A percentile compares a stretch with the other conserved stretches of the same genome.
Evolutionary conservation across 2,888 invertebrate species (phyloP).

Genomic region (Amorpha juglandis): DNA sequence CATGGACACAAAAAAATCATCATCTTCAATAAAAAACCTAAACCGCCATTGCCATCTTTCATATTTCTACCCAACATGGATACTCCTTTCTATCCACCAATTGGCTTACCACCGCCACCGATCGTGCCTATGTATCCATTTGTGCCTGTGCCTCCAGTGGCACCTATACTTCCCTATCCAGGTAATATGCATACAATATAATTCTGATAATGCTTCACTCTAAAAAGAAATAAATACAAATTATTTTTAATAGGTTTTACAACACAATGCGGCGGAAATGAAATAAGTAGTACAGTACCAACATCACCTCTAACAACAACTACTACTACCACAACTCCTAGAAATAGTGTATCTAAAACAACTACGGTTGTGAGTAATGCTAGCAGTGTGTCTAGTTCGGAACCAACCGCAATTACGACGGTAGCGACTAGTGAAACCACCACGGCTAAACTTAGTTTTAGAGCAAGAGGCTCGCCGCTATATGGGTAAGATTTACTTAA

Average conservation of each 20-base stretch:
- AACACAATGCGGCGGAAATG: conserved; percentile 1
- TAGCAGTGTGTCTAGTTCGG: background rate
- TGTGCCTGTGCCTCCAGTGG: conserved; percentile 69
- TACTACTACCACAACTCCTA: conserved; percentile 9
- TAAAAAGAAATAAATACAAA: background rate
- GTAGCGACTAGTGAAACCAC: background rate
- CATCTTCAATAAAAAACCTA: conserved; percentile 67
- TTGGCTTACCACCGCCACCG: conserved; percentile 69
- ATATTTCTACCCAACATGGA: conserved; percentile 73
- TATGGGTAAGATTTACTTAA: conserved; percentile 2
- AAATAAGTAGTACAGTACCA: conserved; percentile 27
- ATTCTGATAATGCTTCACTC: background rate
- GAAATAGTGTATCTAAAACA: conserved; percentile 3
- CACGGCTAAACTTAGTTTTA: background rate
- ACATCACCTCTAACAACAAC: conserved; percentile 7
- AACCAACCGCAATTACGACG: background rate
- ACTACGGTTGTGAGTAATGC: background rate
- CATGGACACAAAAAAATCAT: conserved; percentile 72
- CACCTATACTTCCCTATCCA: conserved; percentile 43
- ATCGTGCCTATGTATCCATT: conserved; percentile 72
- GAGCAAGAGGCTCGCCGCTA: conserved; percentile 1
- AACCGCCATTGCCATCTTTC: conserved; percentile 70
- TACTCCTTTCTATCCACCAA: conserved; percentile 71
- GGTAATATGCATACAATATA: conserved; percentile 40
- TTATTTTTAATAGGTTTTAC: conserved; percentile 24